A percentile compares a stretch with the other conserved stretches of the same genome.
Conservation (phyloP, 2,797 vertebrate species). For the Sciurus carolinensis region DNA sequence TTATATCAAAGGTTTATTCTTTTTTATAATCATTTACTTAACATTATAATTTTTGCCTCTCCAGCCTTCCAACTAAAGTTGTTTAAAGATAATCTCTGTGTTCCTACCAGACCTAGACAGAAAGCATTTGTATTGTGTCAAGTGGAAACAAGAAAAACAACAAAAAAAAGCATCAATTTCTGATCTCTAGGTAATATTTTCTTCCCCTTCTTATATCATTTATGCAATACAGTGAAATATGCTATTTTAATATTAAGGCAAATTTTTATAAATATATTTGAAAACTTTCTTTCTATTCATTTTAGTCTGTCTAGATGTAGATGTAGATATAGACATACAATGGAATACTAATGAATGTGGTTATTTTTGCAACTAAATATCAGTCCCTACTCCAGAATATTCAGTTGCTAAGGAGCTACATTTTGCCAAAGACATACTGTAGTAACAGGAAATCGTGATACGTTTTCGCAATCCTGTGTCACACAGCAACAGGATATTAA, state of each 20-base stretch:
- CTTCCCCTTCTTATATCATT: not conserved
- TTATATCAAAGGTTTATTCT: conserved; percentile 62
- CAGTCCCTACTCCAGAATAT: conserved; percentile 6
- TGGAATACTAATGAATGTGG: not conserved
- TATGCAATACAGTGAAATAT: conserved; percentile 19
- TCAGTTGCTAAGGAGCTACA: not conserved
- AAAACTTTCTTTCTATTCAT: conserved; percentile 11
- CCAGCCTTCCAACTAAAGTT: conserved; percentile 23
- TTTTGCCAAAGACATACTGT: not conserved
- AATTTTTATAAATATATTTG: conserved; percentile 27
- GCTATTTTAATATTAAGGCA: conserved; percentile 15
- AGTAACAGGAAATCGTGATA: not conserved
- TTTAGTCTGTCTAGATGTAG: not conserved
- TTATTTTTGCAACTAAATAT: conserved; percentile 49
- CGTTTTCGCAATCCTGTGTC: not conserved
- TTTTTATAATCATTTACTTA: conserved; percentile 67
- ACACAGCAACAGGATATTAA: not conserved
- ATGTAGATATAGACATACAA: not conserved
- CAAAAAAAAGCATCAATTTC: conserved; percentile 15
- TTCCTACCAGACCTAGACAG: not conserved
- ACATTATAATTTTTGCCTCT: conserved; percentile 64
- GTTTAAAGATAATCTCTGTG: conserved; percentile 41
- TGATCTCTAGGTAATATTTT: not conserved
- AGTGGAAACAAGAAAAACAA: not conserved
- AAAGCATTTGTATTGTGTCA: conserved; percentile 54